Base-by-base conservation (phyloP, 2,113 vertebrate species). In the Chionis minor region DNA sequence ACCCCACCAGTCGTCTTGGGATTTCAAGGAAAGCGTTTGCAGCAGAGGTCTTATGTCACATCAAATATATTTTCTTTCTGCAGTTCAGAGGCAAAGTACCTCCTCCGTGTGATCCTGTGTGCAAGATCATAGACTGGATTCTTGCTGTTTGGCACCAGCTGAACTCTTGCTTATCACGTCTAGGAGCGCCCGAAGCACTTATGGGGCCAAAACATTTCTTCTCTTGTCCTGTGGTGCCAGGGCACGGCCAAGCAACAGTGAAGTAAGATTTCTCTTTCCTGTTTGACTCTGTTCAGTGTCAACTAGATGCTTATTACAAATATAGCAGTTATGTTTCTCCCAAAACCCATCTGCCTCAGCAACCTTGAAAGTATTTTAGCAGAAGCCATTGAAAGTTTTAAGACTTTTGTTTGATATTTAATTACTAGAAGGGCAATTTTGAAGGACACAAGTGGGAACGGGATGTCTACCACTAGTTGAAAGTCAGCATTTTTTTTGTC, bases 141-240 rank as follows among this genome's bases (percentile, higher is more conserved):
- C 98, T 98, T 67, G 97, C 98, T 4, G 99, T 99, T 24, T 99
- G 99, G 99, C 98, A 98, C 80, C 99, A 99, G 96, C 98, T 99
- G 85, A 99, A 99, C 86, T 98, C 98, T 66, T 99, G 99, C 88
- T 98, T 99, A 79, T 98, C 99, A 33, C 98, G 98, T 27, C 97
- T 99, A 47, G 99, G 99, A 44, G 99, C 99, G 15, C 98, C 98
- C 2, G 99, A 99, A 96, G 99, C 99, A 55, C 95, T 99, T 51
- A 98, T 99, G 70, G 99, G 99, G 27, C 99, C 99, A 9, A 98
- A 99, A 72, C 98, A 98, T 94, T 99, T 99, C 97, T 98, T 99
- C 94, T 98, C 99, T 85, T 99, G 99, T 90, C 99, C 99, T 19
- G 97, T 99, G 44, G 95, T 98, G 47, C 98, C 98, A 5, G 98